phyloP scores from a whole-genome alignment of 2,797 vertebrate genomes.

The Rhynchonycteris naso region DNA sequence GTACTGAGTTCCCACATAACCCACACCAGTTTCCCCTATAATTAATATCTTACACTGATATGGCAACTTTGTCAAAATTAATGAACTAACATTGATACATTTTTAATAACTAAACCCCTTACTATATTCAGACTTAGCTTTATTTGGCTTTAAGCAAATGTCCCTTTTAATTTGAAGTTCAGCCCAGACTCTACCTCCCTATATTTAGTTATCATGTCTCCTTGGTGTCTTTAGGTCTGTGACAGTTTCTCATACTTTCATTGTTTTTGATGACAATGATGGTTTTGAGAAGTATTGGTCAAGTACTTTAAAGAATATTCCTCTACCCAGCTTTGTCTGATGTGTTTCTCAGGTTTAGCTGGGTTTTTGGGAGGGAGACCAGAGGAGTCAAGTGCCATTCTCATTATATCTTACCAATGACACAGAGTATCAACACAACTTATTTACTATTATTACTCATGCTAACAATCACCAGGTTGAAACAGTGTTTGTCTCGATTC shows the following conservation, averaged over 20 bases:
- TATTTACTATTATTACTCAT: not conserved
- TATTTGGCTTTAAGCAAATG: not conserved
- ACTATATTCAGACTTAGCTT: not conserved
- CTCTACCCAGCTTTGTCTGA: not conserved
- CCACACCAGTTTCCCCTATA: not conserved
- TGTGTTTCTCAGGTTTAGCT: not conserved
- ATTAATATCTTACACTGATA: not conserved
- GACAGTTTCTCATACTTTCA: not conserved
- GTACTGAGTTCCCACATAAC: not conserved
- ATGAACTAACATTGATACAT: not conserved
- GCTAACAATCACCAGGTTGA: not conserved
- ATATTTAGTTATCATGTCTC: not conserved
- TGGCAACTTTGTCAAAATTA: not conserved
- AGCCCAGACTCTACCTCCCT: not conserved
- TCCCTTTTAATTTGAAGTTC: not conserved
- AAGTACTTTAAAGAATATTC: not conserved
- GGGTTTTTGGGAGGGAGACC: not conserved
- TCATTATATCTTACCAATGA: not conserved
- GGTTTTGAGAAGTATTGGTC: not conserved
- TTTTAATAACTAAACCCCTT: not conserved
- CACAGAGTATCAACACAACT: not conserved
- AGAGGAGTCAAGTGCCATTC: not conserved
- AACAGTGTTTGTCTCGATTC: not conserved
- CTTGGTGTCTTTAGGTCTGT: not conserved
- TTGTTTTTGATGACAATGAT: not conserved